Conservation (phyloP, 2,888 invertebrate genomes). For the Phymatocera aterrima region DNA sequence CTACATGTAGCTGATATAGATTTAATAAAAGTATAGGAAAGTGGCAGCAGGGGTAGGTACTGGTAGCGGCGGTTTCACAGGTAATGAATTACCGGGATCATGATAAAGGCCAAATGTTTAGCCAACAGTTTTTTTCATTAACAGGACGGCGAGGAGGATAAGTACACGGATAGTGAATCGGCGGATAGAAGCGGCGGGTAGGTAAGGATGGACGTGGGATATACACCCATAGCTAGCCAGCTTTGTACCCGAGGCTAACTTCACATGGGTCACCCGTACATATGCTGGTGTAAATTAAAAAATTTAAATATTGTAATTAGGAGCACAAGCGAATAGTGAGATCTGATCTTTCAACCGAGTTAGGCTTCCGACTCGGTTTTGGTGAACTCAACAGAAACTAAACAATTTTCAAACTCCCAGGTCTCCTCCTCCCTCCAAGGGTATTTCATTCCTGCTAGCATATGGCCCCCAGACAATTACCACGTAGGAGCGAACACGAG, state of each 20-base stretch:
- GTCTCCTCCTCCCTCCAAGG: constrained; percentile 33
- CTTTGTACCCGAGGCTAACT: not conserved
- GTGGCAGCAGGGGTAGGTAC: not conserved
- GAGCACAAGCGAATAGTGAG: constrained; percentile 46
- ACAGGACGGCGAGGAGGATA: constrained; percentile 25
- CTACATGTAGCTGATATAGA: not conserved
- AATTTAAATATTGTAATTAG: constrained; percentile 73
- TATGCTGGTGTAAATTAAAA: constrained; percentile 64
- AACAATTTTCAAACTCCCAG: constrained; percentile 40
- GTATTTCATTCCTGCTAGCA: constrained; percentile 57
- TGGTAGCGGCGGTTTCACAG: constrained; percentile 48
- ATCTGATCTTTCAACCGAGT: constrained; percentile 27
- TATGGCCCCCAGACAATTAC: constrained; percentile 67
- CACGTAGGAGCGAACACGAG: constrained; percentile 43
- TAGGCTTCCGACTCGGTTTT: constrained; percentile 35
- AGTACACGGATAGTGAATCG: constrained; percentile 39
- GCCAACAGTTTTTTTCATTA: constrained; percentile 66
- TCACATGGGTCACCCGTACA: constrained; percentile 53
- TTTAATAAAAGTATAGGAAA: not conserved
- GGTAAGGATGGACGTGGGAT: not conserved
- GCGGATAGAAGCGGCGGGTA: not conserved
- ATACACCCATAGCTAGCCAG: not conserved
- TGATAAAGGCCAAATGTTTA: constrained; percentile 69
- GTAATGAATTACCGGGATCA: constrained; percentile 70
- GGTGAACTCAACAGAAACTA: constrained; percentile 33